Percentiles rank a stretch among this genome's conserved stretches.
Conservation (phyloP, 2,888 invertebrate genomes). For the Periphyllus acericola region DNA sequence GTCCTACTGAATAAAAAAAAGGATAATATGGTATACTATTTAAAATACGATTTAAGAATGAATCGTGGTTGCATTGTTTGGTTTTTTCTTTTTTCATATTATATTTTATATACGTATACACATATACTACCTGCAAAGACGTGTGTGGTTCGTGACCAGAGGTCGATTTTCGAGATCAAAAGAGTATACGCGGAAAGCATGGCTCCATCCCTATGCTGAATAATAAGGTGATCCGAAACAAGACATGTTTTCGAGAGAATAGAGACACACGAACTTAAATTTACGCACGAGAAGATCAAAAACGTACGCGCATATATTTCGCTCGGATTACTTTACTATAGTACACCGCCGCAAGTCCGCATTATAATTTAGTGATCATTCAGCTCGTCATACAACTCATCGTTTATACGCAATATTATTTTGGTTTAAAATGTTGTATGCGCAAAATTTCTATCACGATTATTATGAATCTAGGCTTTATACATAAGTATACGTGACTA, state of each 20-base stretch:
- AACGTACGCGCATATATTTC: neutral
- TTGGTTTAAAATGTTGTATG: too few relatives aligned
- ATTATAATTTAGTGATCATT: too few relatives aligned
- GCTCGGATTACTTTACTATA: neutral
- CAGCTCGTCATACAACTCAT: too few relatives aligned
- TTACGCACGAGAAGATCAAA: slow-evolving; percentile 20
- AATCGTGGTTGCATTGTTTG: slow-evolving; percentile 56
- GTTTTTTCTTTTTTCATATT: neutral
- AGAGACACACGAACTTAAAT: slow-evolving; percentile 8
- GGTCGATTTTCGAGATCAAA: slow-evolving; percentile 56
- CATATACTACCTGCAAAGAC: slow-evolving; percentile 9
- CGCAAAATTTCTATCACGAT: too few relatives aligned
- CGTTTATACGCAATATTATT: too few relatives aligned
- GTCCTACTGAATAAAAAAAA: slow-evolving; percentile 5
- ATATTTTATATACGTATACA: neutral
- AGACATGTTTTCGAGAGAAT: slow-evolving; percentile 2
- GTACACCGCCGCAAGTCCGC: too few relatives aligned
- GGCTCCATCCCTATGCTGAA: neutral
- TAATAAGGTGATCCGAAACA: slow-evolving; percentile 1
- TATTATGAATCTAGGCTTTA: too few relatives aligned
- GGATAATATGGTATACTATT: slow-evolving; percentile 5
- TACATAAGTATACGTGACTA: too few relatives aligned
- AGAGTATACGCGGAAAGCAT: slow-evolving; percentile 10
- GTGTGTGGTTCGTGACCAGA: slow-evolving; percentile 58
- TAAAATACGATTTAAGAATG: slow-evolving; percentile 53